Conservation (phyloP, 2,113 vertebrate genomes). For the Neolamprologus brichardi region DNA sequence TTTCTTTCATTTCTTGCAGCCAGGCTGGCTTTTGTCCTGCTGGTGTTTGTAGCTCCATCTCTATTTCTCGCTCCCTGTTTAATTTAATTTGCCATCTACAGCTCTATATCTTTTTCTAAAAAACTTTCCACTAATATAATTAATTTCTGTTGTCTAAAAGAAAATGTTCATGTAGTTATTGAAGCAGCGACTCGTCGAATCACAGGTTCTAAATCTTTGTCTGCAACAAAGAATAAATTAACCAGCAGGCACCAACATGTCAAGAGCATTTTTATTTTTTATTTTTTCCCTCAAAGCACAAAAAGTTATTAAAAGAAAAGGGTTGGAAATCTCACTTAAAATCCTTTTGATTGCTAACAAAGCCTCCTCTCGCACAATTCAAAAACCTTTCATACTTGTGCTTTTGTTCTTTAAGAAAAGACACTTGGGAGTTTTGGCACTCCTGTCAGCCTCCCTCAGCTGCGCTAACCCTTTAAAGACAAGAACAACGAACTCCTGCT, state of each 20-base stretch:
- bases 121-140: neutral
- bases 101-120: neutral
- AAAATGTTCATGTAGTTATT: neutral
- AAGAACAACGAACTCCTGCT: neutral
- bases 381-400: neutral
- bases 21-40: neutral
- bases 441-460: conserved; percentile 18
- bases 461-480: neutral
- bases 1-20: fast-evolving
- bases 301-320: neutral
- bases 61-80: neutral
- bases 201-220: neutral
- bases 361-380: neutral
- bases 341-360: neutral
- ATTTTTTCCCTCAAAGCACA: neutral
- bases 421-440: neutral
- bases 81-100: neutral
- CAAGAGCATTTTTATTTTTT: fast-evolving
- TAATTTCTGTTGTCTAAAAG: neutral
- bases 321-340: neutral
- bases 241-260: neutral
- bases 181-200: neutral
- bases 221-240: neutral
- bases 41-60: neutral
- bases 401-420: neutral